Evolutionary conservation across 2,797 vertebrate species (phyloP), one percentile per base, ranked within the genome.

Genomic region (Gobionotothen gibberifrons): DNA sequence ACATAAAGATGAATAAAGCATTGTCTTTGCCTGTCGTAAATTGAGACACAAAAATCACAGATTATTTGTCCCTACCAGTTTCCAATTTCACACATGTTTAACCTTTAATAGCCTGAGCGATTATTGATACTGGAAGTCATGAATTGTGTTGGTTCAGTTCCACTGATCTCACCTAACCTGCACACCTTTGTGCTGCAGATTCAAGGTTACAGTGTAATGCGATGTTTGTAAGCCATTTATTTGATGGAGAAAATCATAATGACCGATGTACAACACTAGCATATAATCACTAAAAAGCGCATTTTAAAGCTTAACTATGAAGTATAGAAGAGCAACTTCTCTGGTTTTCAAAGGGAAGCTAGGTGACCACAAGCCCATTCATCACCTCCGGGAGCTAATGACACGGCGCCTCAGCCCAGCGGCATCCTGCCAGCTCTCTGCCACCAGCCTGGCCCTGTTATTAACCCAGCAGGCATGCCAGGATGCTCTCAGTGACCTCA

Each of bases 381-480:
- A 93, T 92, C 90, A 90, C 90, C 90, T 92, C 83, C 56, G 46
- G 61, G 77, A 85, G 85, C 81, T 89, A 93, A 92, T 92, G 83
- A 90, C 90, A 91, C 14, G 14, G 88, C 77, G 76, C 83, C 86
- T 84, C 77, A 62, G 87, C 65, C 64, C 58, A 67, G 74, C 51
- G 72, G 89, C 84, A 56, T 72, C 62, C 77, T 75, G 89, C 91
- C 91, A 90, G 82, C 65, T 19, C 85, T 51, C 77, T 48, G 66
- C 90, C 85, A 93, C 86, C 89, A 75, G 82, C 58, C 86, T 78
- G 82, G 69, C 81, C 87, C 89, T 91, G 90, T 91, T 87, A 92
- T 92, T 92, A 92, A 87, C 81, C 85, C 82, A 84, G 82, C 79
- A 85, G 77, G 69, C 81, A 88, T 79, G 81, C 86, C 84, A 86